Percentiles rank a stretch among this genome's conserved stretches.
Conservation (phyloP, 2,797 vertebrate species). For the Parauchenoglanis punctatus region DNA sequence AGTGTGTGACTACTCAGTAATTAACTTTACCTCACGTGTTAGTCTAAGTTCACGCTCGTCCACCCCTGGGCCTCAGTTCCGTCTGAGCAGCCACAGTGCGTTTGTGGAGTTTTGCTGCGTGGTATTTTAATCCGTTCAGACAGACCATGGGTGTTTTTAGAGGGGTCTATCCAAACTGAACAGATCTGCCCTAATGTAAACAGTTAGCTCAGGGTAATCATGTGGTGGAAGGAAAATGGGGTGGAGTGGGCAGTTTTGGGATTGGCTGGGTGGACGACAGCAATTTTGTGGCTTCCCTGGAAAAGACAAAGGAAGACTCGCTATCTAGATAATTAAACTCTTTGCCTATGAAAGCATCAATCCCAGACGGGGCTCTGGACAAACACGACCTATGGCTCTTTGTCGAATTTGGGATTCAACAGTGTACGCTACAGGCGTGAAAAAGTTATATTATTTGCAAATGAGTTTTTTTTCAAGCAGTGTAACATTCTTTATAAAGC, state of each 20-base stretch:
- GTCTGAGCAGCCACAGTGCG: conserved; percentile 41
- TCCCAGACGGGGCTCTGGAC: conserved; percentile 19
- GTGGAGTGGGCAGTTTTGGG: conserved; percentile 36
- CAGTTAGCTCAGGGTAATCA: conserved; percentile 34
- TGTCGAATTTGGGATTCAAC: not conserved
- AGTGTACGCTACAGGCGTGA: not conserved
- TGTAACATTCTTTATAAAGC: not conserved
- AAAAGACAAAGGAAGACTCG: conserved; percentile 34
- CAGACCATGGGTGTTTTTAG: conserved; percentile 54
- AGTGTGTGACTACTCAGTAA: too few relatives aligned
- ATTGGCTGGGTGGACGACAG: conserved; percentile 35
- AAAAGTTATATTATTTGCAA: not conserved
- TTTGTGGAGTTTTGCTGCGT: conserved; percentile 60
- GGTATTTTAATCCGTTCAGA: conserved; percentile 63
- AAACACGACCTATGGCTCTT: conserved; percentile 33
- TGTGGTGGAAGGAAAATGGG: conserved; percentile 21
- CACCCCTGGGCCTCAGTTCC: conserved; percentile 28
- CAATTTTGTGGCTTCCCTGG: conserved; percentile 42
- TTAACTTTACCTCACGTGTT: too few relatives aligned
- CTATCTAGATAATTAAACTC: conserved; percentile 57
- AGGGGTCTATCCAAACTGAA: conserved; percentile 48
- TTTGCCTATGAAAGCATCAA: conserved; percentile 38
- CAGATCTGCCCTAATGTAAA: conserved; percentile 57
- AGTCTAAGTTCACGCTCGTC: not conserved
- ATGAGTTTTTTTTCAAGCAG: not conserved